Evolutionary conservation across 2,888 invertebrate genomes (phyloP).

Genomic region (Lepidocyrtinus sp.): DNA sequence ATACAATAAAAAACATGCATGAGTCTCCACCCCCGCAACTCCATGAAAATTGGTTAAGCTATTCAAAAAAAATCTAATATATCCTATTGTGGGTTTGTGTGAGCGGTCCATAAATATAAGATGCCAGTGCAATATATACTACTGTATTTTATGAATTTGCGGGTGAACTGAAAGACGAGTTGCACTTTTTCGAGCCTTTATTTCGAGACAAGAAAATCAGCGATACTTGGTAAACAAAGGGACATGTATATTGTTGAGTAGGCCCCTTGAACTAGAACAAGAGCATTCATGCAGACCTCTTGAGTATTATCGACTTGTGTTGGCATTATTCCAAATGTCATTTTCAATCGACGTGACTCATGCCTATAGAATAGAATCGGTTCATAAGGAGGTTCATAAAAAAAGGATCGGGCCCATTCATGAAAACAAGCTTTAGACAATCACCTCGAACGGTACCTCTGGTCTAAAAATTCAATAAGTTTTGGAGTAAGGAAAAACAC

Average conservation of each 20-base stretch:
- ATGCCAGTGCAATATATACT: too few species aligned
- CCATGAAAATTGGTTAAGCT: too few species aligned
- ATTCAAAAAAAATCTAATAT: too few species aligned
- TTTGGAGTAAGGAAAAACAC: too few species aligned
- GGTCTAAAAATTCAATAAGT: constrained; percentile 14
- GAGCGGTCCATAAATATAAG: too few species aligned
- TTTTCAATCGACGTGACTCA: constrained; percentile 44
- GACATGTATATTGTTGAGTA: background rate
- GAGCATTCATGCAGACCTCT: background rate
- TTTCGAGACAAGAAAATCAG: too few species aligned
- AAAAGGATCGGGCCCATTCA: constrained; percentile 36
- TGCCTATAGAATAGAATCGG: background rate
- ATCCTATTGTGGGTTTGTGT: too few species aligned
- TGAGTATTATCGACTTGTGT: constrained; percentile 49
- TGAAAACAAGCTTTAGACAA: constrained; percentile 29
- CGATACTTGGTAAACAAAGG: constrained; percentile 7
- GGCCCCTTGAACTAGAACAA: constrained; percentile 7
- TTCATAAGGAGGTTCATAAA: constrained; percentile 4
- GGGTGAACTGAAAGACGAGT: too few species aligned
- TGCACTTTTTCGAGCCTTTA: too few species aligned
- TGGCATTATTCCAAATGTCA: constrained; percentile 52
- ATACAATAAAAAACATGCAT: too few species aligned
- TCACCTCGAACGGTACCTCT: constrained; percentile 6
- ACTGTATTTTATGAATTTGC: too few species aligned
- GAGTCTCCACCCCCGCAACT: too few species aligned